Evolutionary conservation across 2,888 invertebrate genomes (phyloP).

Genomic region (Andrena chrysosceles): DNA sequence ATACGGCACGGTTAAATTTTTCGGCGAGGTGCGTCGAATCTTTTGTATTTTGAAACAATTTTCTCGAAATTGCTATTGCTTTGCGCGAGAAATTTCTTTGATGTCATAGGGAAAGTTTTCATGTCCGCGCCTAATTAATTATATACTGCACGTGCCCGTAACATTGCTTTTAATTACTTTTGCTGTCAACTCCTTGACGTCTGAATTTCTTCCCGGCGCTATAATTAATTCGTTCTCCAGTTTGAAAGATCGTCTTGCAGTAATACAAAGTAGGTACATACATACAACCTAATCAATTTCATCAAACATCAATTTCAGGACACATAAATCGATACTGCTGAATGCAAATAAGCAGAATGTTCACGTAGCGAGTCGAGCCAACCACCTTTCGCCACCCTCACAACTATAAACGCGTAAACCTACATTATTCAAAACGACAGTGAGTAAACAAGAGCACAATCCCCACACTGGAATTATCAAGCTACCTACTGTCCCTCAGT

Average conservation of each 20-base stretch:
- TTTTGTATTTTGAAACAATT: neutral
- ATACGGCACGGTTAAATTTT: neutral
- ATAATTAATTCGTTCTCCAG: neutral
- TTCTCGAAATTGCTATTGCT: neutral
- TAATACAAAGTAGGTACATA: no score
- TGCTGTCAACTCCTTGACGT: neutral
- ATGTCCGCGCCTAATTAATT: neutral
- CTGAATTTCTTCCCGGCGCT: neutral
- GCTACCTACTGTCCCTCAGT: no score
- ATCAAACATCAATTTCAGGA: no score
- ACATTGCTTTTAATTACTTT: constrained; percentile 1
- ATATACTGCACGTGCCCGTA: neutral
- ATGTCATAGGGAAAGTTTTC: neutral
- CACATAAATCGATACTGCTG: no score
- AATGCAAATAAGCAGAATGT: no score
- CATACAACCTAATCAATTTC: no score
- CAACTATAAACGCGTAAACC: no score
- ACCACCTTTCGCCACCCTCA: no score
- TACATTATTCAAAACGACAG: no score
- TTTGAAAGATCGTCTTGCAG: neutral
- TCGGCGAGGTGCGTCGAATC: neutral
- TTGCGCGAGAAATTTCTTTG: constrained; percentile 15
- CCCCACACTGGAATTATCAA: no score
- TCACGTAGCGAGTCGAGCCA: no score
- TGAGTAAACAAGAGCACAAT: no score